phyloP scores from a whole-genome alignment of 2,113 vertebrate genomes.

The Scalopus aquaticus region DNA sequence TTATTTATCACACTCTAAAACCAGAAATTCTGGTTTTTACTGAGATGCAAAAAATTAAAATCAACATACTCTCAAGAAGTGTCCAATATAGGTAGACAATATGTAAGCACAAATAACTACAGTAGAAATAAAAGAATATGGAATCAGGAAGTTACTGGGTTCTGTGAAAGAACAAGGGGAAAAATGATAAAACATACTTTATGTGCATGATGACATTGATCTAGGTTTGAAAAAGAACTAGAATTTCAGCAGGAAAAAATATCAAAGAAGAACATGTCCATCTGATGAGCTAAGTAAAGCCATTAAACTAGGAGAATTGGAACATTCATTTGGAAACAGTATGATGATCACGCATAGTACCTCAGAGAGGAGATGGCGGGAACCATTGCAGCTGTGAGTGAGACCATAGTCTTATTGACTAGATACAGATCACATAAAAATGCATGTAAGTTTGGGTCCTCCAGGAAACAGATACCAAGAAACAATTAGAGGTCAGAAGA shows the following conservation, averaged over 20 bases:
- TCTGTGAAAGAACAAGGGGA: neutral
- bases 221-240: neutral
- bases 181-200: neutral
- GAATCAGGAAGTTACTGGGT: neutral
- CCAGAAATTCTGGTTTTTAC: neutral
- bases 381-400: neutral
- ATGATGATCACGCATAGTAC: neutral
- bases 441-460: neutral
- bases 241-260: neutral
- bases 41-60: neutral
- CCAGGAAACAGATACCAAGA: neutral
- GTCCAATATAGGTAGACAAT: neutral
- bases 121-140: neutral
- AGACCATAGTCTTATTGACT: neutral
- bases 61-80: neutral
- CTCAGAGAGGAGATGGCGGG: neutral
- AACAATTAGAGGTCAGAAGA: neutral
- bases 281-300: neutral
- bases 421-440: neutral
- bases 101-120: neutral
- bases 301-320: neutral
- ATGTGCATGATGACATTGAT: neutral
- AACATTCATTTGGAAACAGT: neutral
- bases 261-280: neutral
- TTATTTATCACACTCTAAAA: neutral